These are phyloP conservation scores for Gadus chalcogrammus DNA, from an alignment of 2,113 vertebrate genomes.

Conservation along the genomic window DNA sequence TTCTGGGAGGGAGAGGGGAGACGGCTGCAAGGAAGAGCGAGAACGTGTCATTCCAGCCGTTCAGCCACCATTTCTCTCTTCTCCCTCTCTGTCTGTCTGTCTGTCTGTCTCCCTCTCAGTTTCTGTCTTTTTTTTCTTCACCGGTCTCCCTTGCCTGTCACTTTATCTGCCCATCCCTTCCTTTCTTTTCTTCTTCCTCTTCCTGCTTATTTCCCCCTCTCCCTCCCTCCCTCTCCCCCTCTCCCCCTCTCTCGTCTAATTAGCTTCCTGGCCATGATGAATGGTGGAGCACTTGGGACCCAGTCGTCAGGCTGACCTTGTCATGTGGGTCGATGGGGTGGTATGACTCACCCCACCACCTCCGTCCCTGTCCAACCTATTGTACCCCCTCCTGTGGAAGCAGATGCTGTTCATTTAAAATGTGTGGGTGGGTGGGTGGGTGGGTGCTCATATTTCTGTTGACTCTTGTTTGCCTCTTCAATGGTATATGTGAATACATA, in stretches of 20 bases:
- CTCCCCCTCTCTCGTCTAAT: conserved; percentile 52
- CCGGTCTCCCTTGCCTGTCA: too few relatives aligned
- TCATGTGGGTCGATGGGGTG: conserved; percentile 65
- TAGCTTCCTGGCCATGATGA: conserved; percentile 65
- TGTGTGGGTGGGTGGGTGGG: conserved; percentile 2
- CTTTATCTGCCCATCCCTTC: too few relatives aligned
- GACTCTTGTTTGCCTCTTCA: conserved; percentile 16
- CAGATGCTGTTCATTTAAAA: conserved; percentile 51
- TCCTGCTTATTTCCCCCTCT: conserved; percentile 23
- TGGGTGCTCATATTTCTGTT: conserved; percentile 42
- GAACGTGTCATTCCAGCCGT: background rate
- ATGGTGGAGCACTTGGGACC: conserved; percentile 56
- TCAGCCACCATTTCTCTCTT: background rate
- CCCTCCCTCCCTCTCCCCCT: background rate
- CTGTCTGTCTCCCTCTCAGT: too few relatives aligned
- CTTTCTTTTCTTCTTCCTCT: background rate
- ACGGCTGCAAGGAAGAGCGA: conserved; percentile 7
- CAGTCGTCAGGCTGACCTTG: conserved; percentile 67
- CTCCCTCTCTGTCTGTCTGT: background rate
- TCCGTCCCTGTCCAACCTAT: conserved; percentile 38
- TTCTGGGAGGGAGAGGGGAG: conserved; percentile 19
- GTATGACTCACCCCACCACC: conserved; percentile 43
- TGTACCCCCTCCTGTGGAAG: conserved; percentile 60
- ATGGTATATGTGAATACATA: conserved; percentile 27
- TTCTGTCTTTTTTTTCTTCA: too few relatives aligned